Conservation (phyloP, 2,888 invertebrate genomes). For the Harpalus rubripes region DNA sequence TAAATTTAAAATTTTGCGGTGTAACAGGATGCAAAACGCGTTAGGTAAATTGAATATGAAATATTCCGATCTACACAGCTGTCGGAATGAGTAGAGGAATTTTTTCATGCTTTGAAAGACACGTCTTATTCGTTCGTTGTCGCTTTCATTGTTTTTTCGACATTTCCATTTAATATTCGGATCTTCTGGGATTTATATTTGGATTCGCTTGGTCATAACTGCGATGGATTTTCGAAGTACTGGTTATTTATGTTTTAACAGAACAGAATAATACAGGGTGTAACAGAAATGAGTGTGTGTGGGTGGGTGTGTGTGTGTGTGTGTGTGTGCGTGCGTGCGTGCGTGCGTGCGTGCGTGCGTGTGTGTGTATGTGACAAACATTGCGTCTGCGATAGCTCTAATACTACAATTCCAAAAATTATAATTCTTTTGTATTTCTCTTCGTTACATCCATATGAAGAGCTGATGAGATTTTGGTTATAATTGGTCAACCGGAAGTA, state of each 20-base stretch:
- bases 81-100: neutral
- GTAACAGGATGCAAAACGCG: neutral
- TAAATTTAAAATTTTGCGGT: conserved; percentile 40
- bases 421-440: no score
- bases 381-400: no score
- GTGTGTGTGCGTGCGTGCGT: no score
- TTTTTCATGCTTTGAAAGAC: conserved; percentile 28
- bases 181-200: conserved; percentile 33
- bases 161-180: conserved; percentile 26
- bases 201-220: conserved; percentile 13
- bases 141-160: conserved; percentile 18
- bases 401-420: no score
- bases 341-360: no score
- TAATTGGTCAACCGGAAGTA: no score
- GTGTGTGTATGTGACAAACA: no score
- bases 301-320: no score
- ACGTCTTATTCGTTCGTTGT: conserved; percentile 22
- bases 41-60: conserved; percentile 32
- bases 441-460: no score
- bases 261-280: no score
- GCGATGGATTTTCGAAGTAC: neutral
- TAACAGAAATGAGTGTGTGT: no score
- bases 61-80: conserved; percentile 19
- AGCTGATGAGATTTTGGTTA: no score
- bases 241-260: neutral